Percentiles rank a stretch among this genome's conserved stretches.
phyloP scores from a whole-genome alignment of 1,140 invertebrate species.

The Acromyrmex charruanus region DNA sequence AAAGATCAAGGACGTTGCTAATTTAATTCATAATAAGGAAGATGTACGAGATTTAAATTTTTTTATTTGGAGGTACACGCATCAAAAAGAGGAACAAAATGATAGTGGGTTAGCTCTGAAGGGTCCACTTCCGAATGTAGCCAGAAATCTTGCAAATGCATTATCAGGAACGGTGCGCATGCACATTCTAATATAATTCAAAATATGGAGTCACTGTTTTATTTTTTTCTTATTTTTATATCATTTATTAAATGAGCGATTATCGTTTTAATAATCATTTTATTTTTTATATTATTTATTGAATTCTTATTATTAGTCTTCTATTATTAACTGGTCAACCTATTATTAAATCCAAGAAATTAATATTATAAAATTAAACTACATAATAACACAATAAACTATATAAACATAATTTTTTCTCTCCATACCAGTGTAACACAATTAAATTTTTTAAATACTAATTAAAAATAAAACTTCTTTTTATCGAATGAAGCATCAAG shows the following conservation, averaged over 20 bases:
- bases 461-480: background rate
- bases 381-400: background rate
- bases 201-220: background rate
- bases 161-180: conserved; percentile 84
- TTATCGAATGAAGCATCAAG: background rate
- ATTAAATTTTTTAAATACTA: background rate
- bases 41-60: conserved; percentile 77
- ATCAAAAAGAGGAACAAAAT: conserved; percentile 85
- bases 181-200: background rate
- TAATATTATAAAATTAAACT: background rate
- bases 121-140: conserved; percentile 82
- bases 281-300: no score
- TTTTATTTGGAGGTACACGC: conserved; percentile 83
- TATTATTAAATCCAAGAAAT: background rate
- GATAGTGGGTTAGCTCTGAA: conserved; percentile 74
- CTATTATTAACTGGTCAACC: background rate
- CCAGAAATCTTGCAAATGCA: conserved; percentile 81
- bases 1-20: conserved; percentile 87
- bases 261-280: no score
- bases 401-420: background rate
- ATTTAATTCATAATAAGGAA: conserved; percentile 85
- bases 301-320: background rate
- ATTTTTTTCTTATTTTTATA: conserved; percentile 25
- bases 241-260: background rate
- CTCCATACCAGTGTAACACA: background rate